Conservation (phyloP, 35 echinoderm and acorn worm species). For the Acanthaster planci region DNA sequence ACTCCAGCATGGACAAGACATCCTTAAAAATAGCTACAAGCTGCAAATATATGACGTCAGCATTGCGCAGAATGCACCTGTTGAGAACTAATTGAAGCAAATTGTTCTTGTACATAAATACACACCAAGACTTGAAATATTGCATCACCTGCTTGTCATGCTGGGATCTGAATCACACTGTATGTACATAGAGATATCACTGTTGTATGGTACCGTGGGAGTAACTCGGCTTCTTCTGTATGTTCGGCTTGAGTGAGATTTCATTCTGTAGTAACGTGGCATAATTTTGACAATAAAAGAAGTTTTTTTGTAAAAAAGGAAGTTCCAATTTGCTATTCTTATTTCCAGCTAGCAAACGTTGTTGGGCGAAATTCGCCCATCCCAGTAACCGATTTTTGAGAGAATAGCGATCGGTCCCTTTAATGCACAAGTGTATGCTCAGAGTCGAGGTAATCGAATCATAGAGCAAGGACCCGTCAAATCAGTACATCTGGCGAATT, state of each 20-base stretch:
- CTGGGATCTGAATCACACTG: not conserved
- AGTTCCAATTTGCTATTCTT: too few species aligned
- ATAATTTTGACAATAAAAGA: conserved; percentile 23
- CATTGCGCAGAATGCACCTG: too few species aligned
- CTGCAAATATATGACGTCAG: too few species aligned
- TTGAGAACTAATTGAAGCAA: too few species aligned
- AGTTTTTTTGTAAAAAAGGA: not conserved
- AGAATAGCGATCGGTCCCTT: not conserved
- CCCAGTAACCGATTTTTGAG: not conserved
- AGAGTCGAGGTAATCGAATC: not conserved
- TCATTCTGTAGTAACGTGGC: conserved; percentile 26
- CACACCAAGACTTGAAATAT: too few species aligned
- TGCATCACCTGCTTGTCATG: not conserved
- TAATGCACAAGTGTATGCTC: not conserved
- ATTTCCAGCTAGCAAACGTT: not conserved
- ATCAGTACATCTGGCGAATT: not conserved
- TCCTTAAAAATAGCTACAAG: too few species aligned
- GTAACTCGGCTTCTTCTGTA: conserved; percentile 10
- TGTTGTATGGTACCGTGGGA: not conserved
- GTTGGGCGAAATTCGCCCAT: not conserved
- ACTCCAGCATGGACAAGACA: too few species aligned
- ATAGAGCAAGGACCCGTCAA: not conserved
- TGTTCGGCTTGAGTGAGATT: conserved; percentile 13
- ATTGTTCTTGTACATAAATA: too few species aligned
- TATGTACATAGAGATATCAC: not conserved